Evolutionary conservation across 2,797 vertebrate genomes (phyloP), one percentile per base, ranked within the genome.

Genomic region (Sebastes steindachneri): DNA sequence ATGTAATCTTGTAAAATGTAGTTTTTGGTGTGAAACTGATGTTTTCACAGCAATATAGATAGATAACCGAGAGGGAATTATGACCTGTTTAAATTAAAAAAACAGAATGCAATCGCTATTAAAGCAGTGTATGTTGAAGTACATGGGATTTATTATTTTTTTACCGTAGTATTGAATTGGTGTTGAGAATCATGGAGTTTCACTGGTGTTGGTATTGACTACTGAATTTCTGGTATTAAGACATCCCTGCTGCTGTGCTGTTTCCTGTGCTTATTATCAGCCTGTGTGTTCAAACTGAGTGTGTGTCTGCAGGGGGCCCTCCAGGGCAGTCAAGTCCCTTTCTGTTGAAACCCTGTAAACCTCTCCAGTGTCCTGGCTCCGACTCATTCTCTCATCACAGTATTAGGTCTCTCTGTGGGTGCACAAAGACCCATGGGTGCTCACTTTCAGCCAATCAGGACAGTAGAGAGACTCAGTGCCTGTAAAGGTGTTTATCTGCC

Each of bases 321-420:
- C 28, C n/a, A 28, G 29, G 57, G 9, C 35, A 35, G 29, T 37
- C 9, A 1, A 25, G 48, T 31, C 19, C 62, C 53, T 26, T n/a
- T 67, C 48, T 45, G 12, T 37, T 79, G 65, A 79, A 82, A 77
- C 67, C 33, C 55, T 67, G 48, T 63, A 62, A 63, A 69, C 51
- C 53, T 51, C 65, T 26, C 14, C 53, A 37, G 25, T 4, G 19
- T 14, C 25, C 33, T 26, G 68, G 21, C 55, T 26, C 48, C 66
- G 41, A 68, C 63, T 86, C 58, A 67, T 21, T 53, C 74, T 75
- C n/a, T 72, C 77, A 81, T 79, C 69, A 57, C 66, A 51, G 12
- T 69, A 31, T 83, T 28, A 26, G 41, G 1, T 79, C 35, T 54
- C 72, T 63, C 62, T 54, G 65, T 21, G 21, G 58, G 7, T 48